These are phyloP conservation scores for Neopelma chrysocephalum DNA, from an alignment of 2,797 vertebrate species.

Conservation along the genomic window DNA sequence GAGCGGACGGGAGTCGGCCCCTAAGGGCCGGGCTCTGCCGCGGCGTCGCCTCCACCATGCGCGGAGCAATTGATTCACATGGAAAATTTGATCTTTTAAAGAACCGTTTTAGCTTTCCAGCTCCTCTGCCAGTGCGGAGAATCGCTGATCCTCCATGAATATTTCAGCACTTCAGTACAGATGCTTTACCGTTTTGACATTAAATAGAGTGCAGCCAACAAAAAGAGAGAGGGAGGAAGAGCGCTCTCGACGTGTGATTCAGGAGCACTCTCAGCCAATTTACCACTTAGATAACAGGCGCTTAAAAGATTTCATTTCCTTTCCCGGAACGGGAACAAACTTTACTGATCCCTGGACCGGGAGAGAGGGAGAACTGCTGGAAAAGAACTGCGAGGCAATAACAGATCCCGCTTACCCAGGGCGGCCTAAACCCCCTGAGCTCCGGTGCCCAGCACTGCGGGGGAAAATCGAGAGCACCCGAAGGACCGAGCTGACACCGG, in stretches of 20 bases:
- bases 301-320: not conserved
- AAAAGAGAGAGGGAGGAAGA: constrained; percentile 14
- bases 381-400: not conserved
- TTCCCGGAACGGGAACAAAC: not conserved
- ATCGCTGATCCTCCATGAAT: constrained; percentile 65
- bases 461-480: accelerated
- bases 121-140: constrained; percentile 39
- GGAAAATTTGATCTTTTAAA: constrained; percentile 68
- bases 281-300: constrained; percentile 2
- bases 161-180: constrained; percentile 71
- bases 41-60: not conserved
- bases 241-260: constrained; percentile 6
- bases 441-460: not conserved
- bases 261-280: constrained; percentile 46
- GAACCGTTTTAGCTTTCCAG: constrained; percentile 67
- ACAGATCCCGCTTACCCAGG: not conserved
- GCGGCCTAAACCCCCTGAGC: not conserved
- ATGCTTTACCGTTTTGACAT: constrained; percentile 67
- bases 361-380: not conserved
- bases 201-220: constrained; percentile 65
- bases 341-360: not conserved
- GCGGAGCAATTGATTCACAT: constrained; percentile 58
- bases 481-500: not conserved
- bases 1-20: not conserved
- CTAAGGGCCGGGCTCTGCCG: not conserved